Base-by-base conservation (phyloP, 2,797 vertebrate species). In the Coracias cyanogaster region DNA sequence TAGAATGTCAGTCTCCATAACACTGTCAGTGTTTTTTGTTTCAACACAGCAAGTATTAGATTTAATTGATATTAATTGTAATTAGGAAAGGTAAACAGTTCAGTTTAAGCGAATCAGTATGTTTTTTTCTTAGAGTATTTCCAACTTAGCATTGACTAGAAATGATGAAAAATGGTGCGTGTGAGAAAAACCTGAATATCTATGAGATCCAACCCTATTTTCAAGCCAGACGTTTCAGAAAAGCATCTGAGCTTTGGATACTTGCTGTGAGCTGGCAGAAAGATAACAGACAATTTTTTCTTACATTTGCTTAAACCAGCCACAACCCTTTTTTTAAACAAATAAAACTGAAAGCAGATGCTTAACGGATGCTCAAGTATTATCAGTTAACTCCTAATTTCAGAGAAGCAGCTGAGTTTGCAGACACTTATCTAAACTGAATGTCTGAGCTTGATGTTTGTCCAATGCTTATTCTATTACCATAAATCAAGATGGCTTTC, bases 251-350 rank as follows among this genome's bases (percentile, higher is more conserved):
- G 54, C 61, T 94, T 92, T 90, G 81, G 67, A 76, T 92, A 78
- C 91, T 93, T 94, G 93, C 94, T 96, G 96, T 90, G 96, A 96
- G 96, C 86, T 96, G 93, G 93, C 83, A 95, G 65, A 66, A 97
- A 95, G 82, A 95, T 90, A 93, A 95, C 85, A 91, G 64, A 45
- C 25, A 65, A 55, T 33, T 91, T 95, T 94, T 97, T 97, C 88
- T 97, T 95, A 93, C 65, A 67, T 82, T 95, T 96, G 77, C 78
- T 94, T 87, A 89, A 93, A 94, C n/a, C 82, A 92, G 55, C 41
- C 89, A 92, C 82, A 89, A 89, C 24, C 81, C 65, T 77, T 72
- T 60, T 92, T 64, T 92, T 61, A 85, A 93, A 91, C 71, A 96
- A 94, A 93, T 33, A 94, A 87, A 96, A 93, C 78, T 78, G 57